Evolutionary conservation across 2,888 invertebrate species (phyloP).

Genomic region (Miltochrista miniata): DNA sequence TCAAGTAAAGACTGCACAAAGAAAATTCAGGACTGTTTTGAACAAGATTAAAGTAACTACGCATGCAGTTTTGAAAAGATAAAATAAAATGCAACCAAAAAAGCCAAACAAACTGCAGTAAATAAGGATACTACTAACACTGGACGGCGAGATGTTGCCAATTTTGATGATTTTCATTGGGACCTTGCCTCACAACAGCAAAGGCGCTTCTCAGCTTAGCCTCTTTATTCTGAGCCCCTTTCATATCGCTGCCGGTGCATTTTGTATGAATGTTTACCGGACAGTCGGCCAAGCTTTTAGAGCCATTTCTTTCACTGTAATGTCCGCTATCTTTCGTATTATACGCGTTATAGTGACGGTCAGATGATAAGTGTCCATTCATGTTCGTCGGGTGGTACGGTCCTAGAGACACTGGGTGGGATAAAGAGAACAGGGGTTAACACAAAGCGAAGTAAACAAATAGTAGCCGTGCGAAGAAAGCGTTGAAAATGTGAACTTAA

Average conservation of each 20-base stretch:
- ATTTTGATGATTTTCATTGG: slow-evolving; percentile 73
- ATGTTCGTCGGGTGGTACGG: slow-evolving; percentile 78
- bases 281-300: slow-evolving; percentile 72
- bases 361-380: slow-evolving; percentile 76
- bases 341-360: slow-evolving; percentile 79
- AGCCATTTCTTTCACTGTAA: slow-evolving; percentile 78
- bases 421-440: slow-evolving; percentile 72
- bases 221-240: slow-evolving; percentile 73
- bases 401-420: slow-evolving; percentile 76
- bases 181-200: slow-evolving; percentile 85
- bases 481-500: slow-evolving; percentile 54
- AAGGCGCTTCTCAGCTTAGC: slow-evolving; percentile 85
- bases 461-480: slow-evolving; percentile 58
- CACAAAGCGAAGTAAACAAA: slow-evolving; percentile 79
- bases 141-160: slow-evolving; percentile 87
- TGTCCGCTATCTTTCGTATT: slow-evolving; percentile 79
- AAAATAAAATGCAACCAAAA: slow-evolving; percentile 26
- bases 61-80: slow-evolving; percentile 25
- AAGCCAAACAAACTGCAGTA: slow-evolving; percentile 44
- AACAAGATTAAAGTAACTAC: slow-evolving; percentile 8
- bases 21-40: slow-evolving; percentile 5
- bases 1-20: not conserved
- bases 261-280: slow-evolving; percentile 79
- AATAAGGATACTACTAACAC: slow-evolving; percentile 83
- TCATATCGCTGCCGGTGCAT: slow-evolving; percentile 71